Percentiles rank a stretch among this genome's conserved stretches.
Evolutionary conservation across 2,888 invertebrate species (phyloP).

Genomic region (Cenopis cana): DNA sequence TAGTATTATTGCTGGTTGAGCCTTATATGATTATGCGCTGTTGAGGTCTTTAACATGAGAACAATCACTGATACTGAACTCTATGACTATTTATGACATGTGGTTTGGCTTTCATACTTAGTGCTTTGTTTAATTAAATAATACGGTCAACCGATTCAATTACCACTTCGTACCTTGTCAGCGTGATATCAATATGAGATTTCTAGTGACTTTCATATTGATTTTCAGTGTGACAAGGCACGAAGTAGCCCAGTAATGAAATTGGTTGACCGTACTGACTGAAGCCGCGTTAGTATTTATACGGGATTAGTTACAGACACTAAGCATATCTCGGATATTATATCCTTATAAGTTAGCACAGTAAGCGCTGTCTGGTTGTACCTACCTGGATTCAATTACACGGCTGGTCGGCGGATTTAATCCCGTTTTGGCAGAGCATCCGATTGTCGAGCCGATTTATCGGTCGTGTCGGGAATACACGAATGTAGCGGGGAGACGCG

Average conservation of each 20-base stretch:
- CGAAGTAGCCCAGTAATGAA: no score
- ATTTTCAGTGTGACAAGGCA: no score
- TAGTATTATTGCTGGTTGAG: slow-evolving; percentile 24
- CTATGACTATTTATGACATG: no score
- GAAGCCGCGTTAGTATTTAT: no score
- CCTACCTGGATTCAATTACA: slow-evolving; percentile 28
- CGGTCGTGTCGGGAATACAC: not conserved
- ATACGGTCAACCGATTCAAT: no score
- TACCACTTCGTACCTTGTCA: no score
- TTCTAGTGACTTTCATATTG: no score
- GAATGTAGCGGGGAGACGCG: not conserved
- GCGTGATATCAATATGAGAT: no score
- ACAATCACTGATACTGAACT: not conserved
- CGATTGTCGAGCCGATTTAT: slow-evolving; percentile 22
- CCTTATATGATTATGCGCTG: slow-evolving; percentile 9
- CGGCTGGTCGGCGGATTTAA: slow-evolving; percentile 46
- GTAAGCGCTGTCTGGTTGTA: slow-evolving; percentile 20
- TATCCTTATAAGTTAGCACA: not conserved
- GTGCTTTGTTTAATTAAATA: no score
- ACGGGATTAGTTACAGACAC: no score
- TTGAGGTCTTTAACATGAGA: slow-evolving; percentile 1
- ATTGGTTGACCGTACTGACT: no score
- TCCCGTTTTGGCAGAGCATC: slow-evolving; percentile 46
- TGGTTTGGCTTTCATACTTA: no score
- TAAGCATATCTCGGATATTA: not conserved